Evolutionary conservation across 2,113 vertebrate species (phyloP), one percentile per base, ranked within the genome.

Genomic region (Ailurus styani): DNA sequence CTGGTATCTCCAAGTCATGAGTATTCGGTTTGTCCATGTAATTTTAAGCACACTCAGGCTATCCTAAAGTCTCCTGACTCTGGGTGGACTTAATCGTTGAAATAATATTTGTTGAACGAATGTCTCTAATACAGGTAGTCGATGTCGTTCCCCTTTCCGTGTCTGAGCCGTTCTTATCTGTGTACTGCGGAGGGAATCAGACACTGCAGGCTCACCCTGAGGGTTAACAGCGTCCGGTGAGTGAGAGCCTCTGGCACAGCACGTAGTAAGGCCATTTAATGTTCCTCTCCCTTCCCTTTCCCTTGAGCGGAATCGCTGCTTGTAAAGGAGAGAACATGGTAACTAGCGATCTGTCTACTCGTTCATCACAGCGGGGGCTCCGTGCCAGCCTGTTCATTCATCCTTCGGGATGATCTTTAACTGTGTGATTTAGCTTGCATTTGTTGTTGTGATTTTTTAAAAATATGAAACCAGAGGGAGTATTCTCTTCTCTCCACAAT

Each of bases 381-480:
- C 72, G 23, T 87, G 4, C 12, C 6, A 94, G 81, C 42, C n/a
- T 75, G 15, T 91, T 88, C 23, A 96, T 37, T 90, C 23, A 52
- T 75, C 89, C 91, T 0, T 64, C 95, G 95, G 70, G 42, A 88
- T 34, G 50, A 91, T 70, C 60, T 97, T 97, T 93, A 96, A 87
- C 78, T 88, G 25, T 2, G 20, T 83, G 94, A 85, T 95, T 91
- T n/a, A 6, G 45, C 88, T 79, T 98, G 72, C 90, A 95, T 42
- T 60, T 97, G 29, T 31, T 96, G 96, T 93, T 27, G 87, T 42
- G 66, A 95, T 27, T 97, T 75, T 95, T 75, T 94, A 88, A 94
- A 96, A 87, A 95, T 87, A 62, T 72, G 66, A 96, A 93, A 85
- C 42, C 11, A 98, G 81, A 96, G 52, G 50, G 96, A 93, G n/a